Evolutionary conservation across 1,140 invertebrate species (phyloP).

Genomic region (Drosophila persimilis): DNA sequence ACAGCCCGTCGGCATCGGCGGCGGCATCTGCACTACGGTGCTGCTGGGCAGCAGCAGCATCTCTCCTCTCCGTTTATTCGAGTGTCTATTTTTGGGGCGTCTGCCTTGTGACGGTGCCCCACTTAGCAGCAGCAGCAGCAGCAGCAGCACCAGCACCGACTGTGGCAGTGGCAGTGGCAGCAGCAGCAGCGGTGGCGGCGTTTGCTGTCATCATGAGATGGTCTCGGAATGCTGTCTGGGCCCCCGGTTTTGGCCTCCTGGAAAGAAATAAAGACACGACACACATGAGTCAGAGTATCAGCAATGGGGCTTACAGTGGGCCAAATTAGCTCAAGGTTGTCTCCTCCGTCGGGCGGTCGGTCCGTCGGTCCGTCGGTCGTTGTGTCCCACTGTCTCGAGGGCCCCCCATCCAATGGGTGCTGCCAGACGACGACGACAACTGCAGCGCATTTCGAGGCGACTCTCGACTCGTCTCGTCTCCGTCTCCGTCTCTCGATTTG

Average conservation of each 20-base stretch:
- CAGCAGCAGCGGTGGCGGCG: constrained; percentile 33
- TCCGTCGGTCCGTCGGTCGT: too few species aligned
- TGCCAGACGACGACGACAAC: constrained; percentile 41
- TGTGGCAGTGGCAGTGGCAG: constrained; percentile 31
- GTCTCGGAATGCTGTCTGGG: constrained; percentile 67
- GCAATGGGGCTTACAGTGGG: constrained; percentile 6
- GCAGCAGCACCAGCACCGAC: constrained; percentile 44
- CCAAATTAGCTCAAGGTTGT: constrained; percentile 82
- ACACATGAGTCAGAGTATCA: neutral
- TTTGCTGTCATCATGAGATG: constrained; percentile 72
- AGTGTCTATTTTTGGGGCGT: constrained; percentile 73
- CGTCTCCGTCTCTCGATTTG: constrained; percentile 46
- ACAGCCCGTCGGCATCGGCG: constrained; percentile 11
- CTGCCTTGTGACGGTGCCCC: constrained; percentile 76
- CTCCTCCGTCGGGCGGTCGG: constrained; percentile 13
- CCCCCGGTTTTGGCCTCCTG: constrained; percentile 62
- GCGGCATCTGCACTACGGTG: constrained; percentile 65
- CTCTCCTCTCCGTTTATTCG: neutral
- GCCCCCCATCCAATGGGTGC: constrained; percentile 2
- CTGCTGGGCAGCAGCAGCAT: constrained; percentile 28
- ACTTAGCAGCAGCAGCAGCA: constrained; percentile 63
- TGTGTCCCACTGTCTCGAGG: constrained; percentile 26
- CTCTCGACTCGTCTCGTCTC: too few species aligned
- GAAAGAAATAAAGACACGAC: constrained; percentile 40
- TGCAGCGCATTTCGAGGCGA: constrained; percentile 64